These are phyloP conservation scores for Dallia pectoralis DNA, from an alignment of 2,797 vertebrate genomes.

Conservation along the genomic window DNA sequence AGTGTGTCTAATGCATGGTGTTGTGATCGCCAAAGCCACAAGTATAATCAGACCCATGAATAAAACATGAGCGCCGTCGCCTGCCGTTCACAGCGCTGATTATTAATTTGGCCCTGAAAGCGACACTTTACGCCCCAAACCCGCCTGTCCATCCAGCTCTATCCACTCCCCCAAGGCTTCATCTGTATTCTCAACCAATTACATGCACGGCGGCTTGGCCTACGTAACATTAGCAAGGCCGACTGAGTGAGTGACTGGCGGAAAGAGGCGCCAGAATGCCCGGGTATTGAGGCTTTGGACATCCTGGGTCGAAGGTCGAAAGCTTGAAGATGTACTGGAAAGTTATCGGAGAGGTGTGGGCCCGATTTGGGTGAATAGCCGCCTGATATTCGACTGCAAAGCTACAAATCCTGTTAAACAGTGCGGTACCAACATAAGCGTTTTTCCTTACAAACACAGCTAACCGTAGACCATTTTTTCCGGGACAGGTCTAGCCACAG, in stretches of 20 bases:
- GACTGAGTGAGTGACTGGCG: neutral
- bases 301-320: neutral
- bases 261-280: neutral
- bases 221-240: neutral
- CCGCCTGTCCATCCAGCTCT: neutral
- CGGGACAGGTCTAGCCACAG: too few relatives aligned
- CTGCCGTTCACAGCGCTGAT: neutral
- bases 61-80: slow-evolving; percentile 15
- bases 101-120: slow-evolving; percentile 10
- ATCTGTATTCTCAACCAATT: neutral
- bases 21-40: slow-evolving; percentile 7
- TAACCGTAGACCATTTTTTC: too few relatives aligned
- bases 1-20: slow-evolving; percentile 11
- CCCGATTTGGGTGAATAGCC: neutral
- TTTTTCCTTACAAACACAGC: too few relatives aligned
- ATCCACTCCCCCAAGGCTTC: slow-evolving; percentile 1
- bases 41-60: slow-evolving; percentile 18
- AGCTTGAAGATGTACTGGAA: too few relatives aligned
- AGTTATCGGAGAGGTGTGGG: neutral
- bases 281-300: neutral
- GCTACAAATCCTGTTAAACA: neutral
- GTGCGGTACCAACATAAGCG: too few relatives aligned
- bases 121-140: neutral
- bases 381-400: neutral
- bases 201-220: neutral